A percentile compares a stretch with the other conserved stretches of the same genome.
Conservation (phyloP, 2,113 vertebrate species). For the Glaucomys volans region DNA sequence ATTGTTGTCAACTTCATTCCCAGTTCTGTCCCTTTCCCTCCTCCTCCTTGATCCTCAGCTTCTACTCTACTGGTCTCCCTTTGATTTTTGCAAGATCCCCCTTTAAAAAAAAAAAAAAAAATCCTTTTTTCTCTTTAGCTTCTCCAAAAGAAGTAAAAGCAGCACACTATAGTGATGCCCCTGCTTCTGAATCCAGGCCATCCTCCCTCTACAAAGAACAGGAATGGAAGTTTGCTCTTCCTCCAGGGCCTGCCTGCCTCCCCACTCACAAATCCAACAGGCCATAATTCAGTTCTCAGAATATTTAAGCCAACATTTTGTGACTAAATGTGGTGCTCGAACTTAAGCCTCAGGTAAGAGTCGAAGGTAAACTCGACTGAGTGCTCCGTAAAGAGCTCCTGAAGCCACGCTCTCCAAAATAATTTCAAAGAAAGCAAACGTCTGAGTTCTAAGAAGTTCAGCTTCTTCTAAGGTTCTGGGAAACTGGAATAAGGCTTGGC, state of each 20-base stretch:
- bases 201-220: not conserved
- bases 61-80: no score
- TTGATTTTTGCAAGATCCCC: no score
- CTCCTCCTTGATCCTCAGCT: no score
- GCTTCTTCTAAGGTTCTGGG: conserved; percentile 69
- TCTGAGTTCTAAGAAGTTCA: conserved; percentile 73
- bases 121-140: no score
- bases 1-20: no score
- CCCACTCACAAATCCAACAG: not conserved
- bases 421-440: conserved; percentile 76
- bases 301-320: not conserved
- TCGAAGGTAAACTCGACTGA: not conserved
- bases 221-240: not conserved
- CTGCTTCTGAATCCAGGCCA: not conserved
- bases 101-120: no score
- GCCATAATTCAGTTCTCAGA: not conserved
- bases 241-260: not conserved
- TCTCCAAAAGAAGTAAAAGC: no score
- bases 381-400: not conserved
- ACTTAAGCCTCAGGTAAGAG: not conserved
- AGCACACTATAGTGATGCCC: no score
- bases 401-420: conserved; percentile 61
- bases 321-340: not conserved
- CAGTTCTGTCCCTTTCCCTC: no score
- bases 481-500: conserved; percentile 68